Conservation (phyloP, 2,888 invertebrate genomes). For the Sussaba pulchella region DNA sequence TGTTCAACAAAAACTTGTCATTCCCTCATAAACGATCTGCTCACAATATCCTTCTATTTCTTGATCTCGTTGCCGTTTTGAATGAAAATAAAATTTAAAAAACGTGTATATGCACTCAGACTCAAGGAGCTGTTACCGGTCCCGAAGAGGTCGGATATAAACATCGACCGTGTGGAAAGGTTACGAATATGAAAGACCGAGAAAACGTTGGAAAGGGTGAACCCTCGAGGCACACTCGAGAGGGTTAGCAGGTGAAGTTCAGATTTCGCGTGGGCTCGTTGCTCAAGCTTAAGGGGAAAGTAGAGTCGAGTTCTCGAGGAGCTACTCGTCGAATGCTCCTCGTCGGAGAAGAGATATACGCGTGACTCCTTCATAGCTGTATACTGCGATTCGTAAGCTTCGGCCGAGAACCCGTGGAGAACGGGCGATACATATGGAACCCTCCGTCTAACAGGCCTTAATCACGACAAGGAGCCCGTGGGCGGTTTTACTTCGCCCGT, state of each 20-base stretch:
- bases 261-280: constrained; percentile 56
- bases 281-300: constrained; percentile 64
- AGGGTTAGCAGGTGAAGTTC: constrained; percentile 58
- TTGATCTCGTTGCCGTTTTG: too few relatives aligned
- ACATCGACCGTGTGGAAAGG: neutral
- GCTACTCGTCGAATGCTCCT: constrained; percentile 68
- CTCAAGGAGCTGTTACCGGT: neutral
- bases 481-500: constrained; percentile 41
- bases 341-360: constrained; percentile 46
- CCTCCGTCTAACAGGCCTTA: constrained; percentile 80
- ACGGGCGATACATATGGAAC: constrained; percentile 76
- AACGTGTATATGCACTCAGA: neutral
- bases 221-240: constrained; percentile 44
- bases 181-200: constrained; percentile 15
- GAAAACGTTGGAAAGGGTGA: constrained; percentile 13
- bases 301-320: constrained; percentile 75
- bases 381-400: constrained; percentile 32
- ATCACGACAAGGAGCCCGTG: constrained; percentile 77
- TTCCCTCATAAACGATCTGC: neutral
- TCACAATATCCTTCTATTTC: neutral
- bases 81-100: too few relatives aligned
- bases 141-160: neutral
- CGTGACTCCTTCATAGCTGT: constrained; percentile 37
- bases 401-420: constrained; percentile 49
- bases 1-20: too few relatives aligned